A percentile compares a stretch with the other conserved stretches of the same genome.
Evolutionary conservation across 2,113 vertebrate species (phyloP).

Genomic region (Megaceryle torquata): DNA sequence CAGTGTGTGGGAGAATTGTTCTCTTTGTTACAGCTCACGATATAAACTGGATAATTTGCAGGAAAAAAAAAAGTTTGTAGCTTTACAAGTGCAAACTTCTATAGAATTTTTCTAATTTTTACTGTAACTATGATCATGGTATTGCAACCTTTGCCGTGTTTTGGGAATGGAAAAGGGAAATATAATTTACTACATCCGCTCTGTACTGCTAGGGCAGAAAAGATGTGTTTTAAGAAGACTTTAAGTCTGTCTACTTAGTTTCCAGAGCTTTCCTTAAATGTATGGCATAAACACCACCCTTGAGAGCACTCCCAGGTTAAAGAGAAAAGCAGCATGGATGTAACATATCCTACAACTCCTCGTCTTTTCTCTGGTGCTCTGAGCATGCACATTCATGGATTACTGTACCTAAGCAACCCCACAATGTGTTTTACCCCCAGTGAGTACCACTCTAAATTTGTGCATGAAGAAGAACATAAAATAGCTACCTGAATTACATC

Average conservation of each 20-base stretch:
- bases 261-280: not conserved
- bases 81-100: not conserved
- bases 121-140: not conserved
- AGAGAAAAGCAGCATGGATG: not conserved
- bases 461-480: not conserved
- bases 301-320: not conserved
- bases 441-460: not conserved
- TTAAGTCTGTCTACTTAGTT: not conserved
- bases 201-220: not conserved
- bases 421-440: not conserved
- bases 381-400: not conserved
- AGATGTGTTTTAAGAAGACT: not conserved
- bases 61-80: not conserved
- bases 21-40: not conserved
- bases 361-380: not conserved
- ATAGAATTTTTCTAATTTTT: not conserved
- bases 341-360: not conserved
- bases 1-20: not conserved
- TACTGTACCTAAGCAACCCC: not conserved
- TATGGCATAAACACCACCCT: not conserved
- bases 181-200: not conserved
- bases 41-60: not conserved
- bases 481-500: not conserved
- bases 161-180: not conserved
- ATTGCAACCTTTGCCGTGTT: not conserved